phyloP scores from a whole-genome alignment of 1,140 invertebrate genomes.

The Brachionus paranguensis region DNA sequence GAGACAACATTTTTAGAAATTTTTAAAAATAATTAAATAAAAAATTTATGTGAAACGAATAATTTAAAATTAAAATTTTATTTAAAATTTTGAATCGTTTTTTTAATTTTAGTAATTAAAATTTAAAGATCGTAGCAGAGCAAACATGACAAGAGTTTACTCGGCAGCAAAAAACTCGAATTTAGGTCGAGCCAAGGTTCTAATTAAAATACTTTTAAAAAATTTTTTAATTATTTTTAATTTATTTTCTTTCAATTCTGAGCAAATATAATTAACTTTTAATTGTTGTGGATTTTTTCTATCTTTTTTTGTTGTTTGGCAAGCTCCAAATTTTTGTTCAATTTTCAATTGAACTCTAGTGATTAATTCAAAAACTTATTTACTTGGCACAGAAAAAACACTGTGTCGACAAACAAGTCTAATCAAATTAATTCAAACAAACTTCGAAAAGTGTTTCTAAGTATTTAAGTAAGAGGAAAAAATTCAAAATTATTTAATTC shows the following conservation, averaged over 20 bases:
- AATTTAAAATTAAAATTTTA: no score
- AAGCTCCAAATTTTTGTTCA: background rate
- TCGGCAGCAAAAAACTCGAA: background rate
- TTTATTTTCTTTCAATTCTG: background rate
- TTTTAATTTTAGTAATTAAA: no score
- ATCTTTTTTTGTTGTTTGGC: background rate
- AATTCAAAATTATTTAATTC: background rate
- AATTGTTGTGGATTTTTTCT: background rate
- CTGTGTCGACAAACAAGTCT: background rate
- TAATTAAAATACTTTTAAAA: background rate
- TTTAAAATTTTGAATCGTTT: no score
- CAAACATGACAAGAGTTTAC: background rate
- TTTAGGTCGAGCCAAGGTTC: background rate
- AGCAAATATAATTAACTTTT: conserved; percentile 2
- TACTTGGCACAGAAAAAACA: background rate
- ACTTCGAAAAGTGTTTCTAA: background rate
- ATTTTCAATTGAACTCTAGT: background rate
- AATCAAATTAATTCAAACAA: conserved; percentile 14
- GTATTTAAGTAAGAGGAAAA: background rate
- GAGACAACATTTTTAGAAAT: no score
- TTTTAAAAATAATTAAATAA: no score
- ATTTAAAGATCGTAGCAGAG: no score
- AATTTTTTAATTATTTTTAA: background rate
- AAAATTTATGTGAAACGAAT: no score
- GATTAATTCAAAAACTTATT: background rate